Percentiles rank a stretch among this genome's conserved stretches.
phyloP scores from a whole-genome alignment of 2,113 vertebrate genomes.

The Barnardius zonarius region DNA sequence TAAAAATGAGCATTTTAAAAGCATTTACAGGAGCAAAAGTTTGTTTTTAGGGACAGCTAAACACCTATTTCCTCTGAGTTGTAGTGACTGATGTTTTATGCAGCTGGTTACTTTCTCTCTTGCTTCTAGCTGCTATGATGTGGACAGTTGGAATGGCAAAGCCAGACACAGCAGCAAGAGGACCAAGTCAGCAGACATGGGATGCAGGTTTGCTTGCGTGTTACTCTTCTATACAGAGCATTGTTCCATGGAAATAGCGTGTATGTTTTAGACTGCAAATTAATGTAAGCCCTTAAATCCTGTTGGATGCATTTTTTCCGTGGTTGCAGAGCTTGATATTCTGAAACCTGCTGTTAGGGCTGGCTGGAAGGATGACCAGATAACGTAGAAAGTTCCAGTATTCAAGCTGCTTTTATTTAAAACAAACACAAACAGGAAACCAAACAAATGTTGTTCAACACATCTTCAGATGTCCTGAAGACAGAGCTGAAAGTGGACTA shows the following conservation, averaged over 20 bases:
- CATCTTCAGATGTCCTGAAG: neutral
- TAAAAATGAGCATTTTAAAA: neutral
- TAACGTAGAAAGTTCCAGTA: neutral
- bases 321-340: neutral
- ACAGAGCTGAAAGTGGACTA: neutral
- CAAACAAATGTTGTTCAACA: neutral
- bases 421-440: neutral
- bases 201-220: conserved; percentile 63
- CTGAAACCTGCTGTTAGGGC: neutral
- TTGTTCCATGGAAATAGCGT: neutral
- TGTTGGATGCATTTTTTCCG: neutral
- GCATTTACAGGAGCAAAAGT: neutral
- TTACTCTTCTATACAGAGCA: neutral
- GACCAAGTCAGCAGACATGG: conserved; percentile 21
- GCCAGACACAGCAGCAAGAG: conserved; percentile 68
- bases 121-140: conserved; percentile 88
- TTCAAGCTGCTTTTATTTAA: neutral
- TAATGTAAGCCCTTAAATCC: neutral
- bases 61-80: neutral
- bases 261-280: neutral
- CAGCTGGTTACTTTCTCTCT: neutral
- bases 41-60: neutral
- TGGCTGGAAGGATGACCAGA: neutral
- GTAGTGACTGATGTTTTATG: neutral
- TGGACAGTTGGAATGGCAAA: conserved; percentile 96